Conservation (phyloP, 2,113 vertebrate genomes). For the Corythornis cristatus region DNA sequence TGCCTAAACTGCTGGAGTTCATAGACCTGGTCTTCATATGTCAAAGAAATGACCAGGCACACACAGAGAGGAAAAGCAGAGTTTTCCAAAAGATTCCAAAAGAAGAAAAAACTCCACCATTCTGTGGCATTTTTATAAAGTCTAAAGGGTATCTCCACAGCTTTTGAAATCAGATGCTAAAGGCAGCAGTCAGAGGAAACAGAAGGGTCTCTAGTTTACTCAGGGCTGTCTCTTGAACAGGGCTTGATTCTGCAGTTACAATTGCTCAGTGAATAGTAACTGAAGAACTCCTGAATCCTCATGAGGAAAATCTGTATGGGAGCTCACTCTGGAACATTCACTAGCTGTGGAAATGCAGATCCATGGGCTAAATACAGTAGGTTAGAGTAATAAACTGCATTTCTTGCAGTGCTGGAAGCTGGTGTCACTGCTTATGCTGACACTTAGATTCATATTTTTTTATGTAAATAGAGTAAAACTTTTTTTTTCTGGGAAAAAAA, state of each 20-base stretch:
- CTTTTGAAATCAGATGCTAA: slow-evolving; percentile 9
- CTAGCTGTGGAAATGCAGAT: not conserved
- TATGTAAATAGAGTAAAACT: not conserved
- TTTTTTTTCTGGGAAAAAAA: not conserved
- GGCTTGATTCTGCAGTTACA: not conserved
- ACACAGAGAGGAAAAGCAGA: not conserved
- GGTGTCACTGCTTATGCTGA: not conserved
- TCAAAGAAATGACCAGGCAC: slow-evolving; percentile 1
- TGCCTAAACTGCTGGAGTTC: not conserved
- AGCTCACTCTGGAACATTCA: not conserved
- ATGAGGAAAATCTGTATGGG: not conserved
- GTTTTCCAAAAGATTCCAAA: not conserved
- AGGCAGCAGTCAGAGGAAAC: not conserved
- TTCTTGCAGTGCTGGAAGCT: not conserved
- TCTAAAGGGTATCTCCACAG: not conserved
- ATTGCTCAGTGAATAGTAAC: not conserved
- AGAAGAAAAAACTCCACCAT: not conserved
- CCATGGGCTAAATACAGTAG: not conserved
- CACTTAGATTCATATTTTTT: not conserved
- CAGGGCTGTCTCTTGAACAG: not conserved
- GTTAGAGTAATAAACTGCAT: not conserved
- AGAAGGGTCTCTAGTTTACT: not conserved
- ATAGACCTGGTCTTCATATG: not conserved
- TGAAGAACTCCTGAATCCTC: not conserved
- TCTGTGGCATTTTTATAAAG: not conserved